Percentiles rank a stretch among this genome's conserved stretches.
Evolutionary conservation across 2,797 vertebrate genomes (phyloP).

Genomic region (Platalea minor): DNA sequence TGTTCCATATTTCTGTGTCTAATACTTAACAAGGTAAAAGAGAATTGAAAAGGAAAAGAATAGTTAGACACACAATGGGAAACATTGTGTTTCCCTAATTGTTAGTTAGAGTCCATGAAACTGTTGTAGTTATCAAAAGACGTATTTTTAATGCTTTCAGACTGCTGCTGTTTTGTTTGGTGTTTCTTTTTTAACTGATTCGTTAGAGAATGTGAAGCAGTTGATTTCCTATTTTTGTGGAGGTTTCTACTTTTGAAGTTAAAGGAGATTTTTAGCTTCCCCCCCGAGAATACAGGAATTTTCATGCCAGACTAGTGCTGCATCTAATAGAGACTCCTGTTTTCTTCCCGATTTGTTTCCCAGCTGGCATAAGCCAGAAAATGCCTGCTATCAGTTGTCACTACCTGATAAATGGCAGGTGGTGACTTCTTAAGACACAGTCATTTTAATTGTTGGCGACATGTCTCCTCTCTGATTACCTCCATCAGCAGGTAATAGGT

Average conservation of each 20-base stretch:
- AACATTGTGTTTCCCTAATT: not conserved
- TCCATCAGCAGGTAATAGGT: not conserved
- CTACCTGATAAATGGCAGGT: slow-evolving; percentile 9
- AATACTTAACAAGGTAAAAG: not conserved
- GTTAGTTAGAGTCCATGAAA: not conserved
- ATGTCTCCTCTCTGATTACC: not conserved
- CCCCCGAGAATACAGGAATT: not conserved
- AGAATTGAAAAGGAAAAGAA: not conserved
- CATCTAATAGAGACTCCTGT: not conserved
- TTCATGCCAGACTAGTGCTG: not conserved
- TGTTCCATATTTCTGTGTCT: not conserved
- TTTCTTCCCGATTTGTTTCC: not conserved
- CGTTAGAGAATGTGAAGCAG: not conserved
- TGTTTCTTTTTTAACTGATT: not conserved
- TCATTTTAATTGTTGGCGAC: not conserved
- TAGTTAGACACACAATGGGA: not conserved
- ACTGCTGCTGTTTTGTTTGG: not conserved
- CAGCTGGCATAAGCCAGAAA: not conserved
- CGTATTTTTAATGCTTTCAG: not conserved
- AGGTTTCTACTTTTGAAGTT: not conserved
- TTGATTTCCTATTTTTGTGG: not conserved
- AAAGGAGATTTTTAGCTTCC: not conserved
- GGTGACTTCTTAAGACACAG: not conserved
- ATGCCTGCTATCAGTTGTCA: not conserved
- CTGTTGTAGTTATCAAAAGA: not conserved